These are phyloP conservation scores for Lasioglossum villosulum DNA, from an alignment of 2,888 invertebrate genomes.

Conservation along the genomic window DNA sequence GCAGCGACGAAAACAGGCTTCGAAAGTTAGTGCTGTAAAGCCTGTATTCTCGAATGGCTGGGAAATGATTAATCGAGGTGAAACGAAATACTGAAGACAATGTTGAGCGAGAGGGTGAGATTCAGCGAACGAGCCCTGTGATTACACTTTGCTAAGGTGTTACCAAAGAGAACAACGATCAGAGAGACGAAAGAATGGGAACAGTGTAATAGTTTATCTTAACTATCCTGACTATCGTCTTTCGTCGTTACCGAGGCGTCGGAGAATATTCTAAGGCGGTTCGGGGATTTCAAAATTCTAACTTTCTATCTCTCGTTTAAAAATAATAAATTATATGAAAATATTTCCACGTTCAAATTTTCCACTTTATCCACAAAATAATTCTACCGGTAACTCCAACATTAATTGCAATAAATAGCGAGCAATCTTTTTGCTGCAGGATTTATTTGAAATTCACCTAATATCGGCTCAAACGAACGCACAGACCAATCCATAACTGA, in stretches of 20 bases:
- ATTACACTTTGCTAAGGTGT: background rate
- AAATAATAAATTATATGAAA: too few relatives aligned
- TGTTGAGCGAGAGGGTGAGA: background rate
- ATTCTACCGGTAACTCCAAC: too few relatives aligned
- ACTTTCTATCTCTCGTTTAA: too few relatives aligned
- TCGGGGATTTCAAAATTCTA: too few relatives aligned
- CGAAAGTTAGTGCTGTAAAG: background rate
- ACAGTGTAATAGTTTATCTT: background rate
- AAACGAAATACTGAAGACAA: constrained; percentile 11
- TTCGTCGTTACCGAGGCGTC: background rate
- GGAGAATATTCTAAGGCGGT: background rate
- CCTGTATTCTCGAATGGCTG: background rate
- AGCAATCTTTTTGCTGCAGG: too few relatives aligned
- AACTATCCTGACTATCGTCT: background rate
- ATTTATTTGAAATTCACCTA: too few relatives aligned
- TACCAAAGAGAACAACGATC: background rate
- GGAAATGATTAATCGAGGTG: constrained; percentile 11
- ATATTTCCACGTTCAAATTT: too few relatives aligned
- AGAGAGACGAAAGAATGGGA: background rate
- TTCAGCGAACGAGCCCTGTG: background rate
- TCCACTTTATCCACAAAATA: background rate
- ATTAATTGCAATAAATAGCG: too few relatives aligned
- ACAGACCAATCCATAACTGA: too few relatives aligned
- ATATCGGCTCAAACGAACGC: too few relatives aligned
- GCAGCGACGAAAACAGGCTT: background rate